Evolutionary conservation across 1,140 invertebrate genomes (phyloP).

Genomic region (Drepana arcuata): DNA sequence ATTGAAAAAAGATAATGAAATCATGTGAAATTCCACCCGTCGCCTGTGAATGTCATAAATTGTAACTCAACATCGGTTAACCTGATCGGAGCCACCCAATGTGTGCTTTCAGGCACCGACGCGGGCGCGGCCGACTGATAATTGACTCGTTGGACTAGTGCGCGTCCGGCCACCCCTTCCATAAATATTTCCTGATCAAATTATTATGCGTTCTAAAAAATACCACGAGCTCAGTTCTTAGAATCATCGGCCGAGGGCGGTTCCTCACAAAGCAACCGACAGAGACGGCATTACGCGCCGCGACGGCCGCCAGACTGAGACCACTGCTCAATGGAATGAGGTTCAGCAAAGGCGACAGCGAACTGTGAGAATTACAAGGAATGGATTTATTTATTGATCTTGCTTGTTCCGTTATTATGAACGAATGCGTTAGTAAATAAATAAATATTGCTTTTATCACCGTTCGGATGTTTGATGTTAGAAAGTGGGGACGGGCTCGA

Average conservation of each 20-base stretch:
- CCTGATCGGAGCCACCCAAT: slow-evolving; percentile 52
- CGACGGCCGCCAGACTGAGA: slow-evolving; percentile 21
- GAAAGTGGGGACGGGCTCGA: slow-evolving; percentile 11
- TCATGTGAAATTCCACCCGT: slow-evolving; percentile 45
- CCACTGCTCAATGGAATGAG: slow-evolving; percentile 52
- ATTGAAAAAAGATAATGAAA: slow-evolving; percentile 20
- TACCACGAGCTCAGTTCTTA: slow-evolving; percentile 58
- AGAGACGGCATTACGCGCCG: slow-evolving; percentile 16
- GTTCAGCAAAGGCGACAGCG: slow-evolving; percentile 40
- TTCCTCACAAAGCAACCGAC: slow-evolving; percentile 50
- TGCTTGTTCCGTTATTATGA: slow-evolving; percentile 55
- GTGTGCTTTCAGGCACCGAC: slow-evolving; percentile 49
- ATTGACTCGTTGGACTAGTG: slow-evolving; percentile 62
- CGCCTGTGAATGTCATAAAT: slow-evolving; percentile 54
- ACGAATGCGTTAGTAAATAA: slow-evolving; percentile 26
- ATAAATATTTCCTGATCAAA: slow-evolving; percentile 72
- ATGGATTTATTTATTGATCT: slow-evolving; percentile 67
- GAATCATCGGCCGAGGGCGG: slow-evolving; percentile 53
- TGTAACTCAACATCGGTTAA: slow-evolving; percentile 39
- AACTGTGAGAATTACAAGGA: slow-evolving; percentile 66
- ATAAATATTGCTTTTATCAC: slow-evolving; percentile 25
- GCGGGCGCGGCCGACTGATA: slow-evolving; percentile 42
- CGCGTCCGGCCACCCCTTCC: slow-evolving; percentile 61
- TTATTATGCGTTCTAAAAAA: slow-evolving; percentile 68
- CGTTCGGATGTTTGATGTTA: slow-evolving; percentile 19